Evolutionary conservation across 1,140 invertebrate genomes (phyloP).

Genomic region (Archivesica marissinica): DNA sequence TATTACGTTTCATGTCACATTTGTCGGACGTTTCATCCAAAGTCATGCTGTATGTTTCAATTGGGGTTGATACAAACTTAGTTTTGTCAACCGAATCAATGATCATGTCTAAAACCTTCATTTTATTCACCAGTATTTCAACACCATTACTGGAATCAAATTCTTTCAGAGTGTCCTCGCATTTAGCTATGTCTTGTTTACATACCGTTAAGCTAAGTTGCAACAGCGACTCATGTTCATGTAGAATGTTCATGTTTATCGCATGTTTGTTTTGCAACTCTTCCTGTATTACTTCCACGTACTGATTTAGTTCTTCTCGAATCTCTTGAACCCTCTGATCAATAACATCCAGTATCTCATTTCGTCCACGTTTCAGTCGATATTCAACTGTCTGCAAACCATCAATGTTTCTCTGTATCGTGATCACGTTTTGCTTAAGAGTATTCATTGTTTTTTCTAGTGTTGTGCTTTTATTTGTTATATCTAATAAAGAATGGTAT

Average conservation of each 20-base stretch:
- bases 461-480: neutral
- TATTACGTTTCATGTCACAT: neutral
- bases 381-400: neutral
- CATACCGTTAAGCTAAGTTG: neutral
- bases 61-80: neutral
- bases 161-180: neutral
- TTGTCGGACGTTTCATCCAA: neutral
- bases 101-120: slow-evolving; percentile 39
- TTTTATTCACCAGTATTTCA: slow-evolving; percentile 12
- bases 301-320: neutral
- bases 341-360: neutral
- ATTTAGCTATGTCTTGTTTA: slow-evolving; percentile 10
- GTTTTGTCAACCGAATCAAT: neutral
- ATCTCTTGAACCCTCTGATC: neutral
- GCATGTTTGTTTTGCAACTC: neutral
- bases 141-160: neutral
- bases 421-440: neutral
- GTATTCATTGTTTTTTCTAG: neutral
- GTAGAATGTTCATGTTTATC: slow-evolving; percentile 2
- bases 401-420: slow-evolving; percentile 76
- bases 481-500: neutral
- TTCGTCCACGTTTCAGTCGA: neutral
- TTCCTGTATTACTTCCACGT: neutral
- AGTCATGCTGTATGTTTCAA: neutral
- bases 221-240: neutral